Base-by-base conservation (phyloP, 2,113 vertebrate genomes). In the Ciconia boyciana region DNA sequence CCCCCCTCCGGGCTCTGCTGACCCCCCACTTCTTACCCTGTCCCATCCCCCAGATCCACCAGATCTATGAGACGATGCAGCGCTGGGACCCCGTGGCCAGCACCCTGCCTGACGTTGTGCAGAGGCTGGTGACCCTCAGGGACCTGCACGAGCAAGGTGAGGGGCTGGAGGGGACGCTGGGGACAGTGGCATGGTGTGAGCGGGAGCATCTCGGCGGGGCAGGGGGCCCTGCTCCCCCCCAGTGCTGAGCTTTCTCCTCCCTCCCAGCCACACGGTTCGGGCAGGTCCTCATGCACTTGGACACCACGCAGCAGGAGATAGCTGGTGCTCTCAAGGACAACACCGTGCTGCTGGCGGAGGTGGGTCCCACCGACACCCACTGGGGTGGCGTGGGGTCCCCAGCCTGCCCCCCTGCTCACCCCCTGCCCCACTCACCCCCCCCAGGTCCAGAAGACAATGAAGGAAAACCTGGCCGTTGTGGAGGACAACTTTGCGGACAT, bases 301-400 rank as follows among this genome's bases (percentile, higher is more conserved):
- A 99, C 95, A 99, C 99, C 43, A 99, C 99, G 12, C 99, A 99
- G 97, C 99, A 99, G 97, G 99, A 99, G 98, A 99, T 99, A 82
- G 98, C 98, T 66, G 98, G 98, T 92, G 98, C 99, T 36, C 97
- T 99, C 95, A 99, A 99, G 98, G 99, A 99, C 95, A 99, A 99
- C 61, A 83, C 96, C 49, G 97, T 98, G 52, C 98, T 99, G 86
- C 96, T 99, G 89, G 98, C 98, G 34, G 99, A 99, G 99, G 99
- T 99, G 94, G 29, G 72, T 25, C 16, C 36, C 29, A 16, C 34
- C 17, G 5, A 17, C 12, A 25, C 28, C 49, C 2, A 11, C 34
- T 31, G 81, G 46, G 29, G 15, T 14, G 25, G 31, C 16, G 19
- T 1, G 28, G 16, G n/a, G 62, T 61, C 26, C 65, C 39, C 17